phyloP scores from a whole-genome alignment of 2,888 invertebrate genomes.

The Tolmerus cingulatus region DNA sequence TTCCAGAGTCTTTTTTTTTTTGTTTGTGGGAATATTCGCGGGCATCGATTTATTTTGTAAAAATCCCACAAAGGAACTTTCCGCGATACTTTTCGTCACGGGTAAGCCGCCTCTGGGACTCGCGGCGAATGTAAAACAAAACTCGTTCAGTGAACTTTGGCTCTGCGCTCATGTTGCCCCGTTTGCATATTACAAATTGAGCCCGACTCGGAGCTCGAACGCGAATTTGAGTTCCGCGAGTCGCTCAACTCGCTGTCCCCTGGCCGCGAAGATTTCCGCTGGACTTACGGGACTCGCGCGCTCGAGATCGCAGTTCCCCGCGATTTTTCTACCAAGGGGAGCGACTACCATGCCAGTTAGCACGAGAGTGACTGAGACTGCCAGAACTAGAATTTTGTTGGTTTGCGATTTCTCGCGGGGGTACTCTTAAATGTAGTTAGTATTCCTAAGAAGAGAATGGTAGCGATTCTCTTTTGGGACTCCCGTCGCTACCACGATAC shows the following conservation, averaged over 20 bases:
- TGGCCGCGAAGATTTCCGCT: not conserved
- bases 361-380: not conserved
- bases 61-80: constrained; percentile 26
- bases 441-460: not conserved
- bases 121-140: constrained; percentile 29
- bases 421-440: not conserved
- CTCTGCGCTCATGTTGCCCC: constrained; percentile 16
- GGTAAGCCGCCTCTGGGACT: not conserved
- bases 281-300: not conserved
- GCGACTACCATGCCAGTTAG: not conserved
- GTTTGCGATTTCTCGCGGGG: not conserved
- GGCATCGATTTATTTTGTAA: constrained; percentile 13
- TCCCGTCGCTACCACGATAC: not conserved
- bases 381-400: not conserved
- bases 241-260: not conserved
- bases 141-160: constrained; percentile 39
- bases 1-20: not conserved
- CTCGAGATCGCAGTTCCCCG: not conserved
- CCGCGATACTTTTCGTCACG: not conserved
- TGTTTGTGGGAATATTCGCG: not conserved
- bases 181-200: constrained; percentile 39
- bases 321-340: not conserved
- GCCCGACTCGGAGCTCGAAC: not conserved
- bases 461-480: not conserved
- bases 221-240: not conserved